These are phyloP conservation scores for Musca vetustissima DNA, from an alignment of 1,140 invertebrate species.

Conservation along the genomic window DNA sequence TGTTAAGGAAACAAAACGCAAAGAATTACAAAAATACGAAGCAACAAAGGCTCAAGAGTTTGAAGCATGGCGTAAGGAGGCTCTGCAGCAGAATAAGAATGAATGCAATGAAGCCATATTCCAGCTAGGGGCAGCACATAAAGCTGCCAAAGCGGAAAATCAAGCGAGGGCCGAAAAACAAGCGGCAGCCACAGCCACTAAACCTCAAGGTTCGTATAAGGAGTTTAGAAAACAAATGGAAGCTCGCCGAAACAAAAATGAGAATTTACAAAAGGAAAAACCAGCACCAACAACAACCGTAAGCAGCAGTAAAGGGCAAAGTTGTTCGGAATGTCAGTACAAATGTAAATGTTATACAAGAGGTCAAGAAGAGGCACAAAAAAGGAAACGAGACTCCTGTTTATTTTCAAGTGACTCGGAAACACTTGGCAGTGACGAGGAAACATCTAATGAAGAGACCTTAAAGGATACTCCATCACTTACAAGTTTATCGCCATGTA, in stretches of 20 bases:
- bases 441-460: not conserved
- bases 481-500: not conserved
- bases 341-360: constrained; percentile 10
- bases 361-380: not conserved
- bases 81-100: constrained; percentile 41
- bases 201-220: not conserved
- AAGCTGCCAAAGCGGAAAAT: constrained; percentile 43
- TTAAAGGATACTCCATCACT: not conserved
- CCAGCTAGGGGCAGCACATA: constrained; percentile 48
- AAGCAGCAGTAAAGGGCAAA: too few relatives aligned
- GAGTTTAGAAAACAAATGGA: constrained; percentile 23
- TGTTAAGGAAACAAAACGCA: constrained; percentile 38
- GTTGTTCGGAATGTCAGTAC: not conserved
- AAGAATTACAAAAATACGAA: constrained; percentile 40
- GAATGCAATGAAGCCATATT: constrained; percentile 44
- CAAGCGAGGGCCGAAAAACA: constrained; percentile 22
- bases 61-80: constrained; percentile 45
- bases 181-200: not conserved
- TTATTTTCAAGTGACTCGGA: constrained; percentile 6
- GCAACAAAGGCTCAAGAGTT: constrained; percentile 40
- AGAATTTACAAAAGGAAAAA: too few relatives aligned
- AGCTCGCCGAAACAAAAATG: not conserved
- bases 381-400: not conserved
- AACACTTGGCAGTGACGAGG: not conserved
- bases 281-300: too few relatives aligned